Percentiles rank a stretch among this genome's conserved stretches.
Evolutionary conservation across 2,888 invertebrate genomes (phyloP).

Genomic region (Eristalis tenax): DNA sequence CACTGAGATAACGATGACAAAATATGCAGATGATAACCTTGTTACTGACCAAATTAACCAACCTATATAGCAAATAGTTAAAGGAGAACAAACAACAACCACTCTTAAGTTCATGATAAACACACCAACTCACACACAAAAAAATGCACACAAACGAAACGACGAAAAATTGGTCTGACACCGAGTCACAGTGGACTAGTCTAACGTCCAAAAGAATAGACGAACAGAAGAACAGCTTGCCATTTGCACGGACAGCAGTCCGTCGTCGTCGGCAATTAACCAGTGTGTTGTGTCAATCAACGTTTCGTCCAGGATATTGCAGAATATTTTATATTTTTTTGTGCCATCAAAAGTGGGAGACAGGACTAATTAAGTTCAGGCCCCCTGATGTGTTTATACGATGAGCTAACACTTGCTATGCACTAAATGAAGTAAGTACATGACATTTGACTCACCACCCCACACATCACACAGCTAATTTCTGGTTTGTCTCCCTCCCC

Average conservation of each 20-base stretch:
- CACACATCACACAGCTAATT: background rate
- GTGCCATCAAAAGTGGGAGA: constrained; percentile 50
- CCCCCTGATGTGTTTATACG: constrained; percentile 64
- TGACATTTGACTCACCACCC: background rate
- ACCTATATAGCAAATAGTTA: constrained; percentile 46
- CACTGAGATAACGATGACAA: constrained; percentile 54
- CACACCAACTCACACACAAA: constrained; percentile 2
- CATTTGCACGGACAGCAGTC: background rate
- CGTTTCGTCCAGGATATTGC: constrained; percentile 39
- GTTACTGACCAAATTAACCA: constrained; percentile 63
- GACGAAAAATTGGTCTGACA: constrained; percentile 35
- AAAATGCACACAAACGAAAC: constrained; percentile 17
- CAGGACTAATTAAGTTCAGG: constrained; percentile 63
- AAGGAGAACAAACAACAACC: constrained; percentile 23
- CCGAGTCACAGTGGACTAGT: constrained; percentile 4
- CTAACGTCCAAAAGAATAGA: background rate
- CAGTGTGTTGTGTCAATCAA: constrained; percentile 40
- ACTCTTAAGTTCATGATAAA: constrained; percentile 56
- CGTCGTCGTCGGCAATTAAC: background rate
- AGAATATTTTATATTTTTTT: constrained; percentile 25
- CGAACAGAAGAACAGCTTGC: too few species aligned
- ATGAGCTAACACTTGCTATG: constrained; percentile 79
- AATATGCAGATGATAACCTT: constrained; percentile 58
- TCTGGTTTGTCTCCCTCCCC: background rate
- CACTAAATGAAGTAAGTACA: constrained; percentile 81